Base-by-base conservation (phyloP, 2,797 vertebrate genomes). In the Echeneis naucrates region DNA sequence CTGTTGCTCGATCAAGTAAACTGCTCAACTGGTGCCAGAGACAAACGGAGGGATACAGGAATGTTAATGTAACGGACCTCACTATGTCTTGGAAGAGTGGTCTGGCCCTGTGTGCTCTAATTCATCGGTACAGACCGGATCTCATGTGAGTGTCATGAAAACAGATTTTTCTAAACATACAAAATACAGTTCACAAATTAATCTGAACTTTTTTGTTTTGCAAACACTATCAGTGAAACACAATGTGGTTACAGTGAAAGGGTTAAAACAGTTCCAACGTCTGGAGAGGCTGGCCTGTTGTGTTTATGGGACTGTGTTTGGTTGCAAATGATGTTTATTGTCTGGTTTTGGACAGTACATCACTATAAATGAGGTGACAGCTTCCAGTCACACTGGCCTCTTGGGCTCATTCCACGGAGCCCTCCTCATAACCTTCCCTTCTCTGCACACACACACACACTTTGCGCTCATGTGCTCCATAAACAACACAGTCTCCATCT, bases 61-160 rank as follows among this genome's bases (percentile, higher is more conserved):
- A 96, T 55, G 97, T 99, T 3, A 93, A 90, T 0, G 98, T 99
- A 33, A 94, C 94, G 0, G 98, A 99, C 82, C 97, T 99, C 52
- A 99, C 98, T 0, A 97, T 94, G 95, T 99, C 97, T 1, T 99
- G 98, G 98, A 99, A 98, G 89, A 99, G 97, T 4, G 98, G 98
- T 48, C 88, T 99, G 90, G 98, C 98, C 19, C 92, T 99, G 27
- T 99, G 97, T 52, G 97, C 97, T 26, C 95, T 99, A 83, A 98
- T 99, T 75, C 96, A 99, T 90, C 92, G 96, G 87, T 99, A 97
- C 89, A 95, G 98, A 42, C 98, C 98, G 0, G 98, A 99, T 84
- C 95, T 99, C 59, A 97, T 99, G 98, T 99, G 92, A 98, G 98
- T 92, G 69, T 53, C 37, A n/a, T 58, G n/a, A 33, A 27, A 56